These are phyloP conservation scores for Desoria tigrina DNA, from an alignment of 2,888 invertebrate species.

Conservation along the genomic window DNA sequence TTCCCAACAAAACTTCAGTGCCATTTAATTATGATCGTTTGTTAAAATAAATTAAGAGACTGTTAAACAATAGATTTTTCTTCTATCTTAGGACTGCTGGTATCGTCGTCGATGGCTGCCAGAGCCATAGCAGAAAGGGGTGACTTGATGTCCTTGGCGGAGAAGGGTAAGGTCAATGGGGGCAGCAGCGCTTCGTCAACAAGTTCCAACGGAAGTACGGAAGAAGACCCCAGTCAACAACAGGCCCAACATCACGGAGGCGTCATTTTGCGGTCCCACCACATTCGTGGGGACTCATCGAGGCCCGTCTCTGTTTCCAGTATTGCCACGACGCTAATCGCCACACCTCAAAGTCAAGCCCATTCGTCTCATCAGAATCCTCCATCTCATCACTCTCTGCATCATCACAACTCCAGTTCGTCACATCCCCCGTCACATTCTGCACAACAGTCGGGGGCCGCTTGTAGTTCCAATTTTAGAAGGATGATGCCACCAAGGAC, in stretches of 20 bases:
- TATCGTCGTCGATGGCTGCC: conserved; percentile 23
- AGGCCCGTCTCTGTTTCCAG: conserved; percentile 32
- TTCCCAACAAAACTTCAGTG: no score
- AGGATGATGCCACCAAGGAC: conserved; percentile 53
- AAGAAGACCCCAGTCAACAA: conserved; percentile 55
- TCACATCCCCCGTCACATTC: conserved; percentile 26
- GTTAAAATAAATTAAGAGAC: no score
- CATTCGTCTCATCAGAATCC: conserved; percentile 23
- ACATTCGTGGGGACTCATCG: conserved; percentile 35
- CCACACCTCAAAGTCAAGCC: conserved; percentile 31
- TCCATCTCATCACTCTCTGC: conserved; percentile 20
- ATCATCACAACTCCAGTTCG: conserved; percentile 10
- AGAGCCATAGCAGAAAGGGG: conserved; percentile 45
- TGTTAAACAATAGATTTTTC: neutral
- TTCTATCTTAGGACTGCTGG: conserved; percentile 34
- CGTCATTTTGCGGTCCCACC: conserved; percentile 38
- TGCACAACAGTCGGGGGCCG: conserved; percentile 29
- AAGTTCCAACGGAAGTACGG: conserved; percentile 63
- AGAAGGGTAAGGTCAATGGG: conserved; percentile 61
- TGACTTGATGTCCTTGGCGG: conserved; percentile 61
- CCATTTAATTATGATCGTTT: no score
- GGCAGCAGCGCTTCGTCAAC: conserved; percentile 61
- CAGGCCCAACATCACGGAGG: conserved; percentile 44
- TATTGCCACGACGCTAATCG: conserved; percentile 33
- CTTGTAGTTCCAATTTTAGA: conserved; percentile 38